Evolutionary conservation across 2,888 invertebrate species (phyloP), one percentile per base, ranked within the genome.

Genomic region (Eumerus sabulonum): DNA sequence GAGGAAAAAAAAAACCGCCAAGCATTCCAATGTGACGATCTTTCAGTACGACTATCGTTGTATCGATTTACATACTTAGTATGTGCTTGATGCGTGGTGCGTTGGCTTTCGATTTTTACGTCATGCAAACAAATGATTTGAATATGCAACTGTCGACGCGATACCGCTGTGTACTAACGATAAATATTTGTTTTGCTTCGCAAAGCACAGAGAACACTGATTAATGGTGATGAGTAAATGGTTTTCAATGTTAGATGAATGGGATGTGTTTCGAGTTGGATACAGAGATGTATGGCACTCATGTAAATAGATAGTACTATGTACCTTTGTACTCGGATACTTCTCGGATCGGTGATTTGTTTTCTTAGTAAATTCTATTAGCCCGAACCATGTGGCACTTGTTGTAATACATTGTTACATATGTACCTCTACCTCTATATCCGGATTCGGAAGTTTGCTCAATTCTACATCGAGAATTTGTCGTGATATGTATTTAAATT

Each of bases 31-130:
- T 27, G 27, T 7, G 7, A 27, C 27, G 27, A 27, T 27, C 27
- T 27, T 27, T 36, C 59, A 59, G 27, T 45, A 57, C 45, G 36
- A 45, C 16, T 59, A 16, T 27, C 27, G 27, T 27, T 2, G 40
- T 27, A 27, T 27, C 50, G 40, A 62, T 51, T 27, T 27, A 50
- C 38, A 9, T 36, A 70, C 57, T 44, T 54, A 42, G 47, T 73
- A 53, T 60, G 66, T 56, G 60, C 76, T 64, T 7, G 42, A 68
- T 67, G 62, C 64, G 77, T 9, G 38, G 71, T 67, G 62, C 64
- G 77, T 51, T 77, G 62, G 77, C 77, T 77, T 77, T 77, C 77
- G 73, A 77, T 77, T 77, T 77, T 77, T 77, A 73, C 77, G 77
- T 73, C 77, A 77, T 67, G 73, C 63, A 63, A 40, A 42, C 59